Percentiles rank a stretch among this genome's conserved stretches.
Evolutionary conservation across 92 coral and sea anemone species (phyloP).

Genomic region (Galaxea fascicularis): DNA sequence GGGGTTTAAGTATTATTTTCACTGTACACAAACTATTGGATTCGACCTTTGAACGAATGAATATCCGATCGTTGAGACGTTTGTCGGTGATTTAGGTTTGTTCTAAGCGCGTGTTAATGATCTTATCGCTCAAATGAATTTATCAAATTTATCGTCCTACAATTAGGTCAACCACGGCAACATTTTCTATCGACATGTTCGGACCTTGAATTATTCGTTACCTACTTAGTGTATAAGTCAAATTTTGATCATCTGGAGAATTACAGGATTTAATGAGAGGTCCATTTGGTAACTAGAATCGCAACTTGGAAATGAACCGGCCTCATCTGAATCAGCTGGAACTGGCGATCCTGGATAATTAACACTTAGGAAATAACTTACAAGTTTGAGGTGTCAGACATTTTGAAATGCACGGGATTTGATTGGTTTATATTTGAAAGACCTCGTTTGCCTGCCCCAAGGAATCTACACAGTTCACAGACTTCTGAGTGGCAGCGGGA

Average conservation of each 20-base stretch:
- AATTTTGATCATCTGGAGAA: background rate
- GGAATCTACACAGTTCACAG: too few relatives aligned
- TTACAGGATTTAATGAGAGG: background rate
- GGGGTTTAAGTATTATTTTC: background rate
- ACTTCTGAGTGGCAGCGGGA: too few relatives aligned
- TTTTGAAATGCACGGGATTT: background rate
- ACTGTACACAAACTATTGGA: background rate
- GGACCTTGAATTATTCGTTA: background rate
- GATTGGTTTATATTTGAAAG: background rate
- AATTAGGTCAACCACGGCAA: background rate
- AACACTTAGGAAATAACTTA: constrained; percentile 20
- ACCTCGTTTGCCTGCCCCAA: too few relatives aligned
- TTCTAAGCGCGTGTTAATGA: background rate
- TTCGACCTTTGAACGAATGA: background rate
- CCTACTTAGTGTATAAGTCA: background rate
- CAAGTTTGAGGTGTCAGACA: background rate
- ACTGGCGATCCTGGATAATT: too few relatives aligned
- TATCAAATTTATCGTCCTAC: background rate
- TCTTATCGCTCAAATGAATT: background rate
- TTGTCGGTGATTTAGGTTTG: background rate
- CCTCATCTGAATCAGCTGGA: too few relatives aligned
- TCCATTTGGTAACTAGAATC: background rate
- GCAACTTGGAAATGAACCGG: background rate
- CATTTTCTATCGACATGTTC: background rate
- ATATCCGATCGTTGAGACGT: background rate